Conservation (phyloP, 2,888 invertebrate species). For the Campoletis raptor region DNA sequence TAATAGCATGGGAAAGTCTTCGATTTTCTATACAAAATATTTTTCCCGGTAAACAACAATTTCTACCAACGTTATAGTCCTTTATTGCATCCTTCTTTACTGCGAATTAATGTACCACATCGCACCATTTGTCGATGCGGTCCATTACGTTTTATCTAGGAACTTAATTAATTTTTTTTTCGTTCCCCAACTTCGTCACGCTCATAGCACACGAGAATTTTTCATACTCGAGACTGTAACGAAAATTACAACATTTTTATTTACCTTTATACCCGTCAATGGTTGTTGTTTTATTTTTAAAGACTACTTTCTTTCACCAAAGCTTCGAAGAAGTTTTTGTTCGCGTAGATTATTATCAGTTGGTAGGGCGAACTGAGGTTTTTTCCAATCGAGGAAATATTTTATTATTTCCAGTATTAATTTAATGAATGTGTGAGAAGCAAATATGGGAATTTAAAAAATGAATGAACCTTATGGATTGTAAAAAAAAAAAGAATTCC, state of each 20-base stretch:
- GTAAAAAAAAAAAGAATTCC: background rate
- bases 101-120: conserved; percentile 11
- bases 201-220: conserved; percentile 24
- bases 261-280: background rate
- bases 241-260: background rate
- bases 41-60: background rate
- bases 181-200: conserved; percentile 20
- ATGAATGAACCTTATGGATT: background rate
- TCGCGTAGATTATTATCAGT: background rate
- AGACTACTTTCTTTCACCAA: background rate
- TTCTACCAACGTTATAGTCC: background rate
- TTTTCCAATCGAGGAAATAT: background rate
- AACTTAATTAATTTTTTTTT: conserved; percentile 12
- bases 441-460: background rate
- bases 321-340: background rate
- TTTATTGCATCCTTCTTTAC: conserved; percentile 14
- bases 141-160: conserved; percentile 25
- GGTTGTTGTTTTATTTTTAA: background rate
- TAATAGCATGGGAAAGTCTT: background rate
- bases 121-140: conserved; percentile 24
- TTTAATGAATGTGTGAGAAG: background rate
- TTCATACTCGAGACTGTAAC: conserved; percentile 23
- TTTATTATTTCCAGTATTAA: background rate
- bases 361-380: background rate
- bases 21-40: background rate